phyloP scores from a whole-genome alignment of 2,797 vertebrate genomes.

The Chelonia mydas region DNA sequence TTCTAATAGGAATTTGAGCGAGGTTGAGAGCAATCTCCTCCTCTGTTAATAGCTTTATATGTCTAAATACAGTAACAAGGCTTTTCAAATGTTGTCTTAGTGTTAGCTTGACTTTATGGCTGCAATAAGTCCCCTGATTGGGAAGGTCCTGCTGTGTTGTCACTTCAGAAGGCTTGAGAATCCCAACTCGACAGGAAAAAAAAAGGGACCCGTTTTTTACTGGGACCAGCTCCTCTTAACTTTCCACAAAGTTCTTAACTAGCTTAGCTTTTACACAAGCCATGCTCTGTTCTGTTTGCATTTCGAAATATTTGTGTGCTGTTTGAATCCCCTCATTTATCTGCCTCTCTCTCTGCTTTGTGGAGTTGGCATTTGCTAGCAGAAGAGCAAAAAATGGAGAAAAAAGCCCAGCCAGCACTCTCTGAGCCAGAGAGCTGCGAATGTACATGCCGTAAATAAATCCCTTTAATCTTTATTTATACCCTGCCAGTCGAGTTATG shows the following conservation, averaged over 20 bases:
- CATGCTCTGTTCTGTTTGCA: constrained; percentile 39
- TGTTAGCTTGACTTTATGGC: constrained; percentile 73
- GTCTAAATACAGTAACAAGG: constrained; percentile 61
- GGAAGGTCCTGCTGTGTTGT: constrained; percentile 67
- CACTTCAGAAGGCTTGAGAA: constrained; percentile 65
- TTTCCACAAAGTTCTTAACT: constrained; percentile 21
- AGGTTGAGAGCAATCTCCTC: neutral
- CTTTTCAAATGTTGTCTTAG: constrained; percentile 52
- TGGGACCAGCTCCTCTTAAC: constrained; percentile 33
- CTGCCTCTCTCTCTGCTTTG: constrained; percentile 24
- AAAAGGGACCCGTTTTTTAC: constrained; percentile 45
- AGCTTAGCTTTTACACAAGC: constrained; percentile 29
- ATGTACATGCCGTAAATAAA: constrained; percentile 16
- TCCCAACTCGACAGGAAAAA: constrained; percentile 61
- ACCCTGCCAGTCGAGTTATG: constrained; percentile 27
- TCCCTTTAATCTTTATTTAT: constrained; percentile 59
- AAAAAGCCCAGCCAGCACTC: neutral
- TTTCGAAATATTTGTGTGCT: constrained; percentile 64
- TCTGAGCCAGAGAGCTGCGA: neutral
- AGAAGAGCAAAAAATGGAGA: constrained; percentile 3
- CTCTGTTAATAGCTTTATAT: constrained; percentile 41
- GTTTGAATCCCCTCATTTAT: constrained; percentile 68
- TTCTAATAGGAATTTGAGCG: neutral
- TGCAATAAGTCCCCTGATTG: constrained; percentile 72
- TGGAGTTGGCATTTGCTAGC: neutral